A percentile compares a stretch with the other conserved stretches of the same genome.
Evolutionary conservation across 2,888 invertebrate species (phyloP).

Genomic region (Flabesymbios commensalis): DNA sequence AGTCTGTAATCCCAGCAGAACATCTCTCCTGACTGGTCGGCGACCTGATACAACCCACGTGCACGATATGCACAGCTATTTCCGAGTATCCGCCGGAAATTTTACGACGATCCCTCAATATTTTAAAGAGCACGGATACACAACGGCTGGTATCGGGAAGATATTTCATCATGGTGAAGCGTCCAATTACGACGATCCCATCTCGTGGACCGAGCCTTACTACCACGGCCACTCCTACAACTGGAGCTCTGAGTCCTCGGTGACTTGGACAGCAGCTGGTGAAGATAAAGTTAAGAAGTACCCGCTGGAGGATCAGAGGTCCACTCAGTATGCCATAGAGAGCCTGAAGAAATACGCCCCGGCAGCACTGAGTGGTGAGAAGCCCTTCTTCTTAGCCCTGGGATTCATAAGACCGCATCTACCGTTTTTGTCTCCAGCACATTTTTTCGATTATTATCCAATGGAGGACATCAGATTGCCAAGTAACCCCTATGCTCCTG

Average conservation of each 20-base stretch:
- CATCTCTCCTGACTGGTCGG: constrained; percentile 30
- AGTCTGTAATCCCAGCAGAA: constrained; percentile 31
- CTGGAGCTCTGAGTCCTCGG: constrained; percentile 12
- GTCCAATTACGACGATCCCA: constrained; percentile 69
- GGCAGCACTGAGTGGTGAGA: not conserved
- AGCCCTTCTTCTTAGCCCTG: constrained; percentile 37
- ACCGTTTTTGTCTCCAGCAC: constrained; percentile 35
- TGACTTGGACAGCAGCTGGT: constrained; percentile 39
- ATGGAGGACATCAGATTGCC: constrained; percentile 29
- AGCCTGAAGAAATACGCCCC: constrained; percentile 15
- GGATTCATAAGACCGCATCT: constrained; percentile 39
- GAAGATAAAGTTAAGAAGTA: constrained; percentile 14
- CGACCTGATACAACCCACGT: constrained; percentile 32
- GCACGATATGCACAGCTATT: constrained; percentile 28
- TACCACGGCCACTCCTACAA: constrained; percentile 25
- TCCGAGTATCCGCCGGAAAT: constrained; percentile 24
- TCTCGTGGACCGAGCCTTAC: constrained; percentile 41
- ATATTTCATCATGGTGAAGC: constrained; percentile 25
- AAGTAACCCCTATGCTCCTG: constrained; percentile 38
- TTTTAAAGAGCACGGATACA: constrained; percentile 27
- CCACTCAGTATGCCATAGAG: constrained; percentile 24
- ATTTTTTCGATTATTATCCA: constrained; percentile 30
- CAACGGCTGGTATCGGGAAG: constrained; percentile 22
- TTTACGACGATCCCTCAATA: constrained; percentile 29
- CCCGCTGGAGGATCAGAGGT: constrained; percentile 3